Evolutionary conservation across 2,113 vertebrate species (phyloP), one percentile per base, ranked within the genome.

Genomic region (Delphinapterus leucas): DNA sequence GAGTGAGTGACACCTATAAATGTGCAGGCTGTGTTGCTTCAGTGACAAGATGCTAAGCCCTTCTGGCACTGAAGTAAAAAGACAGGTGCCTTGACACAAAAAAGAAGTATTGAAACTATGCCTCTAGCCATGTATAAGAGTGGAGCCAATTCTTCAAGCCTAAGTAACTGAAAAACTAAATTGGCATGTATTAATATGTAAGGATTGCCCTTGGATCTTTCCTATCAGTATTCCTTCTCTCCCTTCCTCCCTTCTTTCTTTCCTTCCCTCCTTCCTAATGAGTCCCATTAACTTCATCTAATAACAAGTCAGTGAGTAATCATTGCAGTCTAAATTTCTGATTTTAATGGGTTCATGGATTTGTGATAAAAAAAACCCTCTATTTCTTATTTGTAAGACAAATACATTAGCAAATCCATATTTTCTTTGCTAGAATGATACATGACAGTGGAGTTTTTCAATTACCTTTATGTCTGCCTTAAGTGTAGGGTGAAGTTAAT

Each of bases 1-100:
- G 97, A 98, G 97, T 98, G 98, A 98, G 98, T 98, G 98, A 98
- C 98, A 98, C 98, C 98, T 98, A 98, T 98, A 98, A 99, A 98
- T 98, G 98, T 98, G 97, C 98, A 98, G 98, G 96, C 98, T 98
- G 96, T 98, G 97, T 98, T 98, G 98, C 97, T 98, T 99, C 98
- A 90, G 97, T 98, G 98, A 98, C 98, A 98, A 98, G 98, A 98
- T 98, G 98, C 98, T 98, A 98, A 99, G 98, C 97, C 98, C 98
- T 98, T 97, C 98, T 98, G 98, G 98, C 98, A 98, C 96, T 97
- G 90, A 98, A 98, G 98, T 98, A 97, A 98, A 98, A 98, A 98
- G 98, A 98, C 98, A 99, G 98, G 98, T 98, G 98, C 98, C 98
- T 98, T 98, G 97, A 98, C 97, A 98, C 97, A 96, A 89, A 98